Percentiles rank a stretch among this genome's conserved stretches.
These are phyloP conservation scores for Tanytarsus gracilentus DNA, from an alignment of 2,888 invertebrate species.

Conservation along the genomic window DNA sequence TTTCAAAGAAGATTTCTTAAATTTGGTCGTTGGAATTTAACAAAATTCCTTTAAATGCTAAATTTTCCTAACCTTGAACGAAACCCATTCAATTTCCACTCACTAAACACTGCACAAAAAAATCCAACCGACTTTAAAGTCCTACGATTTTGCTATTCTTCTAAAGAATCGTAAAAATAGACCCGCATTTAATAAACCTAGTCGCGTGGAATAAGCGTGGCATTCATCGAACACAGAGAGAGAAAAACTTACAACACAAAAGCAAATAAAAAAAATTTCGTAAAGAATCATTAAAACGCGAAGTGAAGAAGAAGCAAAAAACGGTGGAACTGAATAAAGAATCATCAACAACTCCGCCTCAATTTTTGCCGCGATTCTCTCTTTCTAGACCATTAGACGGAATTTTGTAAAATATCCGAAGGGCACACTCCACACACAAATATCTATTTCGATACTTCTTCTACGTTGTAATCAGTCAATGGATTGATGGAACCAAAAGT, in stretches of 20 bases:
- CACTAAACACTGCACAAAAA: background rate
- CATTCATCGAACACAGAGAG: constrained; percentile 30
- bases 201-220: constrained; percentile 34
- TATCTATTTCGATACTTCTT: no score
- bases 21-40: no score
- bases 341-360: constrained; percentile 27
- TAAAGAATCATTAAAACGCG: no score
- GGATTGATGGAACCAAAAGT: no score
- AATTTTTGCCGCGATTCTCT: constrained; percentile 13
- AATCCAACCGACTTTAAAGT: background rate
- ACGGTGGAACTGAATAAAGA: constrained; percentile 1
- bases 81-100: background rate
- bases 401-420: no score
- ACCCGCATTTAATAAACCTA: constrained; percentile 1
- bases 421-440: no score
- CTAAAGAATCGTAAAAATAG: background rate
- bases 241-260: background rate
- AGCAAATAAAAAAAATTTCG: background rate
- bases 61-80: no score
- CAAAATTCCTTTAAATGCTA: no score
- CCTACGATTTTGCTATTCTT: background rate
- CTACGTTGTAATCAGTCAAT: no score
- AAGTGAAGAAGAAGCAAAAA: background rate
- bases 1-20: no score
- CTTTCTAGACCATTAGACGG: background rate